These are phyloP conservation scores for Drosophila meridionalis DNA, from an alignment of 2,888 invertebrate genomes.

Conservation along the genomic window DNA sequence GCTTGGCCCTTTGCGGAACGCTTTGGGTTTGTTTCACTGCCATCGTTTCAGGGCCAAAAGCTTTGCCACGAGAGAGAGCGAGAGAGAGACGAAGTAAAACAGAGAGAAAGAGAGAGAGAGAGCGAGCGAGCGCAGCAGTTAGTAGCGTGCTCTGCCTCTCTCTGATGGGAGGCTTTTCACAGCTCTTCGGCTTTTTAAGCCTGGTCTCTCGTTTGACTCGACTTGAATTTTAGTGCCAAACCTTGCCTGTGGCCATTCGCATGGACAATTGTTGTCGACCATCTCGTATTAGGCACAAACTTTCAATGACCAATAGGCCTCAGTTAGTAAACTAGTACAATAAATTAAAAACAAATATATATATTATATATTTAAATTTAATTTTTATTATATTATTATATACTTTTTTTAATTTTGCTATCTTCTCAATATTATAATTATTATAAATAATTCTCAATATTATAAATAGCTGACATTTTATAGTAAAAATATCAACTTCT, in stretches of 20 bases:
- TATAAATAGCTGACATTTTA: background rate
- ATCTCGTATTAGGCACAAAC: background rate
- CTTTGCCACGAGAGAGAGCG: conserved; percentile 30
- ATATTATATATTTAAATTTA: background rate
- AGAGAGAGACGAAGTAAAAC: background rate
- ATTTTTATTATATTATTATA: background rate
- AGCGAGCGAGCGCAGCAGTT: conserved; percentile 7
- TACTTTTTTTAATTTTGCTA: background rate
- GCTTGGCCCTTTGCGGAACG: conserved; percentile 25
- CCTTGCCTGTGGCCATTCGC: conserved; percentile 13
- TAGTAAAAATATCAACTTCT: background rate
- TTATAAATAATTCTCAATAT: background rate
- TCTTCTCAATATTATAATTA: too few species aligned
- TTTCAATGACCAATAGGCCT: background rate
- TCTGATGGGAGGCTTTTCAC: background rate
- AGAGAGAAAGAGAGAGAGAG: conserved; percentile 7
- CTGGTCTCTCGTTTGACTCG: conserved; percentile 4
- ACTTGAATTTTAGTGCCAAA: conserved; percentile 35
- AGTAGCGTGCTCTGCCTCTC: background rate
- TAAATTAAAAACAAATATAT: background rate
- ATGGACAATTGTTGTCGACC: conserved; percentile 4
- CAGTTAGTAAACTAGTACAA: background rate
- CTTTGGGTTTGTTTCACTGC: conserved; percentile 54
- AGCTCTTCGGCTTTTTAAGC: background rate
- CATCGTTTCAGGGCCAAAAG: conserved; percentile 55